Evolutionary conservation across 2,797 vertebrate genomes (phyloP).

Genomic region (Hephaestus fuliginosus): DNA sequence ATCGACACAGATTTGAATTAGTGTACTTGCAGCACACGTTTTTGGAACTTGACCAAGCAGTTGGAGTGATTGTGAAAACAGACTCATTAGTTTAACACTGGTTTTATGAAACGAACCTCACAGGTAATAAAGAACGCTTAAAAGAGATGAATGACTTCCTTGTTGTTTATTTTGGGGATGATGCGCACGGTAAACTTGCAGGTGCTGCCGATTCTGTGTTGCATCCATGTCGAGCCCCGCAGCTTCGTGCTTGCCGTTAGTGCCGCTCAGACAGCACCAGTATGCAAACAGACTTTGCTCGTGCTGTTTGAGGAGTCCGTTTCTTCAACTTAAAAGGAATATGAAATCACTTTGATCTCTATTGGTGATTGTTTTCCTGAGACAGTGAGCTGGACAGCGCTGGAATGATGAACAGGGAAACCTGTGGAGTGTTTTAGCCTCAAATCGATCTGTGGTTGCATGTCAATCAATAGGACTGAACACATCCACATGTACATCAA

Average conservation of each 20-base stretch:
- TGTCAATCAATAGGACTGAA: conserved; percentile 36
- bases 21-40: conserved; percentile 49
- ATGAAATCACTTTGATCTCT: conserved; percentile 47
- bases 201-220: conserved; percentile 6
- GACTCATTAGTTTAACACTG: conserved; percentile 43
- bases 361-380: conserved; percentile 48
- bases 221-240: conserved; percentile 1
- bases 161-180: conserved; percentile 44
- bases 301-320: conserved; percentile 19
- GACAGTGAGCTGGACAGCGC: conserved; percentile 8
- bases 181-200: not conserved
- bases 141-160: conserved; percentile 39
- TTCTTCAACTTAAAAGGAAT: conserved; percentile 46
- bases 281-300: conserved; percentile 12
- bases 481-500: conserved; percentile 3
- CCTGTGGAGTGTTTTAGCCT: conserved; percentile 15
- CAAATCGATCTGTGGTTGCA: conserved; percentile 30
- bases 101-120: conserved; percentile 55
- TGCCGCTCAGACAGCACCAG: conserved; percentile 22
- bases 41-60: conserved; percentile 44
- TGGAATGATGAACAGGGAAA: conserved; percentile 37
- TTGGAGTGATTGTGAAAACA: conserved; percentile 18
- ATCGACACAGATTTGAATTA: conserved; percentile 40
- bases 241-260: not conserved
- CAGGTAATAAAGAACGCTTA: conserved; percentile 73